A percentile compares a stretch with the other conserved stretches of the same genome.
phyloP scores from a whole-genome alignment of 2,888 invertebrate genomes.

The Drosophila bunnanda region DNA sequence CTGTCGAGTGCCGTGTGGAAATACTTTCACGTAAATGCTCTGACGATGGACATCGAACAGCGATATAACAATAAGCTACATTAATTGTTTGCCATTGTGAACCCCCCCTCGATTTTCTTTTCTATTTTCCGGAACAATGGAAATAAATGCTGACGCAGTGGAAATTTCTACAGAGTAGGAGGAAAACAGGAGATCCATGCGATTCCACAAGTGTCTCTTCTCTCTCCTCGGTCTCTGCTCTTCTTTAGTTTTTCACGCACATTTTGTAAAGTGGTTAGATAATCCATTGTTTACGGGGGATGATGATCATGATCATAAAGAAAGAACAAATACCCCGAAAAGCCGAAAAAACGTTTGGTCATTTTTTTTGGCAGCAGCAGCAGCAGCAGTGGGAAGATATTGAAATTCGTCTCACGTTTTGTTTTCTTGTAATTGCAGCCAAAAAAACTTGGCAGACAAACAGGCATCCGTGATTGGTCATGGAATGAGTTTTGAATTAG shows the following conservation, averaged over 20 bases:
- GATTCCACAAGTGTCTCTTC: slow-evolving; percentile 72
- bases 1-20: slow-evolving; percentile 73
- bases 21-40: slow-evolving; percentile 68
- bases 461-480: slow-evolving; percentile 34
- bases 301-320: slow-evolving; percentile 25
- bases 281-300: slow-evolving; percentile 76
- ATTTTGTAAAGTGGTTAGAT: slow-evolving; percentile 79
- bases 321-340: slow-evolving; percentile 9
- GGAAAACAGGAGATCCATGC: slow-evolving; percentile 48
- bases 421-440: slow-evolving; percentile 53
- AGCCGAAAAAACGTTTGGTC: slow-evolving; percentile 51
- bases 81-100: slow-evolving; percentile 78
- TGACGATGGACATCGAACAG: slow-evolving; percentile 49
- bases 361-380: slow-evolving; percentile 56
- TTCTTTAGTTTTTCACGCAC: slow-evolving; percentile 68
- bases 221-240: slow-evolving; percentile 24
- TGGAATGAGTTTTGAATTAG: slow-evolving; percentile 19
- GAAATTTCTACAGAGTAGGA: slow-evolving; percentile 1
- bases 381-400: slow-evolving; percentile 35
- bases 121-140: slow-evolving; percentile 55
- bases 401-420: slow-evolving; percentile 52
- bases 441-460: slow-evolving; percentile 44
- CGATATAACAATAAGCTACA: slow-evolving; percentile 71
- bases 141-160: slow-evolving; percentile 54
- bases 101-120: not conserved